Evolutionary conservation across 2,888 invertebrate genomes (phyloP).

Genomic region (Parascotia fuliginaria): DNA sequence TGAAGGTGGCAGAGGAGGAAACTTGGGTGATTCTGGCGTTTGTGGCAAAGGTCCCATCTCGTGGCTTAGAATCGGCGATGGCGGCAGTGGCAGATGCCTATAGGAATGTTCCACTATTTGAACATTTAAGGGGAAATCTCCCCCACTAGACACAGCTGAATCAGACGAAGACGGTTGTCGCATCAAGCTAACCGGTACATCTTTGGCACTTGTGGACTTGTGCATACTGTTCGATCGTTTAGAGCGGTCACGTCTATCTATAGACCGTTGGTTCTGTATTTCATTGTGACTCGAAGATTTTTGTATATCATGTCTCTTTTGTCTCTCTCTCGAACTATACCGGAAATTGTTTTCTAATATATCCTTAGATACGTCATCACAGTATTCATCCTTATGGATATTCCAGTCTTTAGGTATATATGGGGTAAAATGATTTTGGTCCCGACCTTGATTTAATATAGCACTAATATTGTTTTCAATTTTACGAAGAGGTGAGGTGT

Average conservation of each 20-base stretch:
- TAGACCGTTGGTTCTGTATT: slow-evolving; percentile 83
- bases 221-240: slow-evolving; percentile 88
- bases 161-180: slow-evolving; percentile 82
- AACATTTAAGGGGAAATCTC: slow-evolving; percentile 87
- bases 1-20: slow-evolving; percentile 93
- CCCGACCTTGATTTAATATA: slow-evolving; percentile 86
- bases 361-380: slow-evolving; percentile 83
- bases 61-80: slow-evolving; percentile 71
- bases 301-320: slow-evolving; percentile 85
- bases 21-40: slow-evolving; percentile 83
- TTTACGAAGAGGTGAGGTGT: slow-evolving; percentile 89
- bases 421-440: slow-evolving; percentile 83
- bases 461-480: slow-evolving; percentile 91
- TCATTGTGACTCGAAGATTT: slow-evolving; percentile 88
- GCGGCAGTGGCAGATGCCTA: slow-evolving; percentile 74
- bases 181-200: slow-evolving; percentile 87
- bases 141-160: slow-evolving; percentile 82
- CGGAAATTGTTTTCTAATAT: slow-evolving; percentile 82
- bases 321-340: slow-evolving; percentile 83
- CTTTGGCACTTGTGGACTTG: slow-evolving; percentile 91
- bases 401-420: slow-evolving; percentile 86
- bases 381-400: slow-evolving; percentile 85
- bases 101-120: slow-evolving; percentile 88
- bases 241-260: slow-evolving; percentile 81
- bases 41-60: slow-evolving; percentile 80